Conservation (phyloP, 2,797 vertebrate genomes). For the Mormyrops attenuatus region DNA sequence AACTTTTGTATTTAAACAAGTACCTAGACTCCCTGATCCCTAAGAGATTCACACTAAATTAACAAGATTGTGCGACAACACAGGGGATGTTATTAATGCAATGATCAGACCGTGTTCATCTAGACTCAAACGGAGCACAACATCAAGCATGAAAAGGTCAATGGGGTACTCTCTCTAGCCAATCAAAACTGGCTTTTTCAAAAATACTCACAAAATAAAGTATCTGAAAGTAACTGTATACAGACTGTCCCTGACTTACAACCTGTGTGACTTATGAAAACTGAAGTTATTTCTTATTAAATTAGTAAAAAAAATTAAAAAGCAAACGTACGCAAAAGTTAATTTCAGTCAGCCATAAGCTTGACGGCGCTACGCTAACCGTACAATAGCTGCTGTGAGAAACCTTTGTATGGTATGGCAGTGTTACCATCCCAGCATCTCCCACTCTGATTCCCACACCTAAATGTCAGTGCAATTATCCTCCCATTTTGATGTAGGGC, state of each 20-base stretch:
- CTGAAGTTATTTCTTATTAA: not conserved
- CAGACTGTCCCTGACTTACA: not conserved
- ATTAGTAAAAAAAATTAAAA: not conserved
- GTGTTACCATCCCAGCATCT: not conserved
- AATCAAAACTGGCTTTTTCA: not conserved
- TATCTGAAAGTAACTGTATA: not conserved
- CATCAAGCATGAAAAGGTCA: not conserved
- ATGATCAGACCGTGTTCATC: not conserved
- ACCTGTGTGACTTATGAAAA: not conserved
- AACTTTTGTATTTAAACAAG: not conserved
- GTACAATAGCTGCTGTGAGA: not conserved
- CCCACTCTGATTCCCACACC: not conserved
- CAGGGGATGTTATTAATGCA: not conserved
- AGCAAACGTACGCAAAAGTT: not conserved
- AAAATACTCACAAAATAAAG: not conserved
- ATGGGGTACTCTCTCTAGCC: not conserved
- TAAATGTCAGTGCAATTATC: not conserved
- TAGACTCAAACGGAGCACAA: not conserved
- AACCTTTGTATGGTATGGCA: not conserved
- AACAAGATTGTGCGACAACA: not conserved
- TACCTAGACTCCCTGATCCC: not conserved
- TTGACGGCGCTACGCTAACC: not conserved
- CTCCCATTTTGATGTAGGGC: not conserved
- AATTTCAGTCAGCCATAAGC: not conserved
- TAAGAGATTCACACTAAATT: not conserved